Evolutionary conservation across 2,113 vertebrate species (phyloP).

Genomic region (Corythoichthys haematopterus): DNA sequence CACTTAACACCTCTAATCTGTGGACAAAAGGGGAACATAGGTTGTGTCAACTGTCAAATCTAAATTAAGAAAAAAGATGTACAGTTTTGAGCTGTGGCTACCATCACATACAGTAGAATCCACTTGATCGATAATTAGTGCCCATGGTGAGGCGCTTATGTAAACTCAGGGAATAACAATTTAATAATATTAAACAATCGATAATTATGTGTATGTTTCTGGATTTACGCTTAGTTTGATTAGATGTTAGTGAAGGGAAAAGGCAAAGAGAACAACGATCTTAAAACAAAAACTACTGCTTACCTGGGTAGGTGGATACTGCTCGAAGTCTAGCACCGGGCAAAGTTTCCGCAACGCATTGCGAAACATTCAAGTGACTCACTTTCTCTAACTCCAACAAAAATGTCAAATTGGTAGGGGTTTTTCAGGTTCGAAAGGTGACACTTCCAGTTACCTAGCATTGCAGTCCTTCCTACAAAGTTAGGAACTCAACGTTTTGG

Average conservation of each 20-base stretch:
- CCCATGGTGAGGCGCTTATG: too few species aligned
- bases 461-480: not conserved
- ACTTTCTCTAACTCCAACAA: not conserved
- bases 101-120: not conserved
- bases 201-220: too few species aligned
- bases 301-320: slow-evolving; percentile 6
- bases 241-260: too few species aligned
- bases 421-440: not conserved
- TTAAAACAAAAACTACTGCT: slow-evolving; percentile 4
- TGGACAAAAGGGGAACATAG: not conserved
- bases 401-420: slow-evolving; percentile 26
- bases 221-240: not conserved
- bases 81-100: not conserved
- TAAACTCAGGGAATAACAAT: too few species aligned
- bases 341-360: slow-evolving; percentile 23
- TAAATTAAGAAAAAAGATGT: not conserved
- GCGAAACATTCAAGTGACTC: slow-evolving; percentile 22
- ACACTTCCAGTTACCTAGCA: slow-evolving; percentile 7
- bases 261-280: not conserved
- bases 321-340: not conserved
- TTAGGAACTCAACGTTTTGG: not conserved
- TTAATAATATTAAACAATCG: too few species aligned
- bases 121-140: not conserved
- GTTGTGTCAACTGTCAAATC: not conserved
- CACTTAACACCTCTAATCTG: slow-evolving; percentile 37